phyloP scores from a whole-genome alignment of 2,888 invertebrate species.

The Cerceris rybyensis region DNA sequence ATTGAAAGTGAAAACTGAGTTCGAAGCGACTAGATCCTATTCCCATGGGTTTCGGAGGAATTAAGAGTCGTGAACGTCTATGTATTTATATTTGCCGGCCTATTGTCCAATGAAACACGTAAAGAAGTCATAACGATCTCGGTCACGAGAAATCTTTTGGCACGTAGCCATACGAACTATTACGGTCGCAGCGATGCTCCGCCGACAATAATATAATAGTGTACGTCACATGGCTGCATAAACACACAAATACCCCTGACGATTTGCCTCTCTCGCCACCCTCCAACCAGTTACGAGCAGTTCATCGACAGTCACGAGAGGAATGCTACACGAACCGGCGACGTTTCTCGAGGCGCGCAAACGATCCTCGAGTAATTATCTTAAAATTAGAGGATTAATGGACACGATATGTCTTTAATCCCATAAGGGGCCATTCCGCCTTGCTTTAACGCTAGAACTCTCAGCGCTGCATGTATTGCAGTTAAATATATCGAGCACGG shows the following conservation, averaged over 20 bases:
- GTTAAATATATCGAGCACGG: too few relatives aligned
- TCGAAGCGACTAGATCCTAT: background rate
- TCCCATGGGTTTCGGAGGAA: background rate
- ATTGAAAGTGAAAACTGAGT: too few relatives aligned
- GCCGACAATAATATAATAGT: constrained; percentile 61
- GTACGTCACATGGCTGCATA: constrained; percentile 41
- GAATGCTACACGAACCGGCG: constrained; percentile 61
- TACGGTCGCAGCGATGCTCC: constrained; percentile 53
- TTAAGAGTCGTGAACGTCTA: background rate
- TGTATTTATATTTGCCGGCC: background rate
- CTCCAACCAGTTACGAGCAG: background rate
- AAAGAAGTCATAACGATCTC: constrained; percentile 27
- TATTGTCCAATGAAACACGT: constrained; percentile 2
- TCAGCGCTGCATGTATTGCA: too few relatives aligned
- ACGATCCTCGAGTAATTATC: constrained; percentile 50
- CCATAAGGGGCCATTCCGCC: too few relatives aligned
- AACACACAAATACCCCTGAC: constrained; percentile 36
- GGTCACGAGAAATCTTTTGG: constrained; percentile 53
- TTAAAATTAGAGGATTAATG: background rate
- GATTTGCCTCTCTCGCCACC: constrained; percentile 15
- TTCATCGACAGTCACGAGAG: constrained; percentile 53
- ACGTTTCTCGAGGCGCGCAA: constrained; percentile 38
- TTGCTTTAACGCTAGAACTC: too few relatives aligned
- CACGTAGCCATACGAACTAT: constrained; percentile 58
- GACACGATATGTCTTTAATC: background rate